A percentile compares a stretch with the other conserved stretches of the same genome.
These are phyloP conservation scores for Polymixis lichenea DNA, from an alignment of 2,888 invertebrate genomes.

Conservation along the genomic window DNA sequence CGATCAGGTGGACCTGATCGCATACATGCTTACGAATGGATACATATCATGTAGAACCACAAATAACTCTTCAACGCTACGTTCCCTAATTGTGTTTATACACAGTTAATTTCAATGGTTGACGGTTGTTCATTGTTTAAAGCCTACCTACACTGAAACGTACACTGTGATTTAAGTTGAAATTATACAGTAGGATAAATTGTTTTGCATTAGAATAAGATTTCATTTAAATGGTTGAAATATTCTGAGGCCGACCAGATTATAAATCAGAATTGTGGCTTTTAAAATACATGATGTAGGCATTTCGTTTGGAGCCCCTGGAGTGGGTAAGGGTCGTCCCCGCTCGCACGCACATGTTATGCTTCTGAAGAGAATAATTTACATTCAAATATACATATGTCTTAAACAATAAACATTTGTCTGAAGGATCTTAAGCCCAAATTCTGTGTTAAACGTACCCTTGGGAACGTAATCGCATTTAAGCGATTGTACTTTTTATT, in stretches of 20 bases:
- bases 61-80: constrained; percentile 11
- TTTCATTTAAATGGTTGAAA: constrained; percentile 28
- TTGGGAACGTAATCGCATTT: neutral
- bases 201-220: constrained; percentile 17
- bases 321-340: constrained; percentile 13
- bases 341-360: constrained; percentile 10
- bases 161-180: constrained; percentile 13
- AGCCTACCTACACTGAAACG: constrained; percentile 3
- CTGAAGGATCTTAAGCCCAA: constrained; percentile 1
- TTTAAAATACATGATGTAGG: constrained; percentile 33
- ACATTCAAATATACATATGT: constrained; percentile 22
- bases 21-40: neutral
- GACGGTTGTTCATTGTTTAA: constrained; percentile 6
- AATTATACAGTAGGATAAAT: constrained; percentile 25
- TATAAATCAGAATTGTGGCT: constrained; percentile 32
- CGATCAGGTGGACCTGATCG: no score
- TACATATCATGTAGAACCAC: neutral
- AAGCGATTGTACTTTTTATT: neutral
- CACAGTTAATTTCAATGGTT: constrained; percentile 22
- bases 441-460: neutral
- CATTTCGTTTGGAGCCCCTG: constrained; percentile 11
- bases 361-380: constrained; percentile 33
- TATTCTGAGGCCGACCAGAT: constrained; percentile 15
- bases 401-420: constrained; percentile 8
- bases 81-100: constrained; percentile 18